Base-by-base conservation (phyloP, 2,888 invertebrate species). In the Phytoseiulus persimilis region DNA sequence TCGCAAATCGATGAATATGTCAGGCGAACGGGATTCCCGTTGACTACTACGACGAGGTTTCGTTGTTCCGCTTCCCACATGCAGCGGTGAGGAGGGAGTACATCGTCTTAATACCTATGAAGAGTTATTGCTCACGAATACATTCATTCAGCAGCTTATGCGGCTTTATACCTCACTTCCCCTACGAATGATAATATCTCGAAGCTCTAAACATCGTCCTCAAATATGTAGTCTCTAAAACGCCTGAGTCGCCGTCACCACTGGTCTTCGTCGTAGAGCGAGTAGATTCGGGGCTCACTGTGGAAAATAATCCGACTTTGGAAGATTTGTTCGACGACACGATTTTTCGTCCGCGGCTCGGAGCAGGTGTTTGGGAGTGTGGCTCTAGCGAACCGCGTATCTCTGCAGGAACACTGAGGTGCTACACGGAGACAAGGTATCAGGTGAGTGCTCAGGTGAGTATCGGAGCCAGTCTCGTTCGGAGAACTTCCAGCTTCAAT, bases 141-240 rank as follows among this genome's bases (percentile, higher is more conserved):
- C 87, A 87, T 45, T 45, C 87, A 45, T n/a, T 33, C 32, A 23
- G 65, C 65, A 65, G 65, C 28, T 14, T 65, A 65, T 65, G 65
- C 65, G 28, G 65, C 65, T 65, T 65, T 2, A 14, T 65, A 23
- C 11, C 65, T 65, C 39, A 6, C 9, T 65, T 18, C 65, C 18
- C 65, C 65, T 65, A 65, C 14, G 14, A 65, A 39, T 39, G 39
- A 39, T 39, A 39, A 39, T 39, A 65, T 65, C 65, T 65, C 65
- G 31, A 39, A 87, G 39, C 87, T n/a, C 39, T 87, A 33, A 87
- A 87, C 45, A 87, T 31, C 32, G 32, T 32, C 32, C 28, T 33
- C 32, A 87, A 87, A 87, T 87, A 87, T 87, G 87, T 87, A 87
- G 87, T 87, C 87, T 87, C 87, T 87, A 87, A 87, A 87, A 87